Percentiles rank a stretch among this genome's conserved stretches.
phyloP scores from a whole-genome alignment of 2,797 vertebrate genomes.

The Pipistrellus pipistrellus region DNA sequence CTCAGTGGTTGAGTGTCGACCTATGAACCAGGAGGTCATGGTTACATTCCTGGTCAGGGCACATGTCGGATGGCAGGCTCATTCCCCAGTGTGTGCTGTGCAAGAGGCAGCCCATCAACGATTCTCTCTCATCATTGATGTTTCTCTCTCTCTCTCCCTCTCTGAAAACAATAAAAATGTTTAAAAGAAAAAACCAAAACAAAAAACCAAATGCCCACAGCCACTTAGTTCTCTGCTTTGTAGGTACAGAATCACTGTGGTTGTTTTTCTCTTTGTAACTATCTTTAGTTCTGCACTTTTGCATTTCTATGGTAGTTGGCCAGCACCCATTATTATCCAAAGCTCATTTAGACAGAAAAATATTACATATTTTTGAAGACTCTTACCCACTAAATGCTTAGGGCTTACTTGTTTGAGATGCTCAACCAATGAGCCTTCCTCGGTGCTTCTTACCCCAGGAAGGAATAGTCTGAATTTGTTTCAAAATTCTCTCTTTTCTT shows the following conservation, averaged over 20 bases:
- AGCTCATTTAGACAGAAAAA: neutral
- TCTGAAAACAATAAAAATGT: no score
- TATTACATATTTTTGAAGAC: neutral
- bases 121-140: no score
- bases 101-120: no score
- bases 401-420: constrained; percentile 34
- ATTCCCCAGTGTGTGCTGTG: no score
- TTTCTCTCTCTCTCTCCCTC: no score
- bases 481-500: constrained; percentile 65
- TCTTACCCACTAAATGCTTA: neutral
- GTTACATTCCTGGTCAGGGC: no score
- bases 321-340: neutral
- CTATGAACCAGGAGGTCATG: no score
- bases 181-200: no score
- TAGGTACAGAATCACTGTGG: no score
- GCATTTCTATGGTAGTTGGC: neutral
- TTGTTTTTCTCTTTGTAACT: neutral
- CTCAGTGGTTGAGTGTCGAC: no score
- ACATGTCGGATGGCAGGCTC: no score
- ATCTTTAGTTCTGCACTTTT: constrained; percentile 22
- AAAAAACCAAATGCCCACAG: neutral
- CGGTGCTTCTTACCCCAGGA: constrained; percentile 46
- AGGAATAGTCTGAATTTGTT: constrained; percentile 68
- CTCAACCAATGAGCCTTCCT: constrained; percentile 37
- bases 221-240: neutral